A percentile compares a stretch with the other conserved stretches of the same genome.
Evolutionary conservation across 2,888 invertebrate species (phyloP).

Genomic region (Diloba caeruleocephala): DNA sequence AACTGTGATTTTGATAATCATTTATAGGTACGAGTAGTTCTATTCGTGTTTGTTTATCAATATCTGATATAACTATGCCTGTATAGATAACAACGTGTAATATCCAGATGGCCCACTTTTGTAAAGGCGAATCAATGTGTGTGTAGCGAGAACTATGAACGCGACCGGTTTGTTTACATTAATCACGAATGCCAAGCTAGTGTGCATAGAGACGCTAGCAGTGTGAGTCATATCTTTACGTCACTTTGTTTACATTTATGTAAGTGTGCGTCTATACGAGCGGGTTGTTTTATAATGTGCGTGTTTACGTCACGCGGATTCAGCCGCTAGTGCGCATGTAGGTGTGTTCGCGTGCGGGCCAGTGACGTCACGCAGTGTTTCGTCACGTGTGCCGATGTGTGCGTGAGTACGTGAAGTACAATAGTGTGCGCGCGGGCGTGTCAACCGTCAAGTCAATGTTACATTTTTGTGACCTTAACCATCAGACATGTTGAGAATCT

Average conservation of each 20-base stretch:
- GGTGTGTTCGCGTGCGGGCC: slow-evolving; percentile 84
- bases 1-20: slow-evolving; percentile 35
- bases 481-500: slow-evolving; percentile 70
- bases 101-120: slow-evolving; percentile 83
- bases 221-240: slow-evolving; percentile 83
- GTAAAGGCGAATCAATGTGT: slow-evolving; percentile 60
- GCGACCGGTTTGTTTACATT: slow-evolving; percentile 86
- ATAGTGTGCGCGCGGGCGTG: slow-evolving; percentile 70
- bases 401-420: slow-evolving; percentile 56
- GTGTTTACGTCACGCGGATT: slow-evolving; percentile 74
- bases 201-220: slow-evolving; percentile 66
- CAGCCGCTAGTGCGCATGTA: slow-evolving; percentile 76
- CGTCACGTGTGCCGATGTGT: slow-evolving; percentile 70
- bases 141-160: slow-evolving; percentile 43
- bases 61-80: slow-evolving; percentile 17
- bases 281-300: slow-evolving; percentile 58
- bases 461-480: slow-evolving; percentile 89
- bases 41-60: slow-evolving; percentile 50
- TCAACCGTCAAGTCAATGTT: slow-evolving; percentile 80
- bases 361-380: slow-evolving; percentile 81
- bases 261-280: slow-evolving; percentile 62
- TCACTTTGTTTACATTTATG: slow-evolving; percentile 85
- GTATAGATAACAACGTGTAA: slow-evolving; percentile 26
- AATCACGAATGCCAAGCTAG: slow-evolving; percentile 67
- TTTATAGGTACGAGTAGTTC: slow-evolving; percentile 21